These are phyloP conservation scores for Timema cristinae DNA, from an alignment of 2,888 invertebrate genomes.

Conservation along the genomic window DNA sequence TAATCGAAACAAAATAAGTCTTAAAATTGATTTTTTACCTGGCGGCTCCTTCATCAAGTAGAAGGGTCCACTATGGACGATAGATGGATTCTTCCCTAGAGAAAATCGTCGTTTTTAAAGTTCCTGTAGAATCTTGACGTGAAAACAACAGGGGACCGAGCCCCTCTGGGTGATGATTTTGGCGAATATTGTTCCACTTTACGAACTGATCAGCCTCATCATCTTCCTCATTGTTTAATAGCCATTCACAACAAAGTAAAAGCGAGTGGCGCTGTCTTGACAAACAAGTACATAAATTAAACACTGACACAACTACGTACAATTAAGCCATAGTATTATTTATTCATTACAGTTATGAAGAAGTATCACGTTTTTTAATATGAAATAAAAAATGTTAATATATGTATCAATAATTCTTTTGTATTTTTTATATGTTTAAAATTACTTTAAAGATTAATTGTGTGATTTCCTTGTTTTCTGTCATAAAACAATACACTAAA, in stretches of 20 bases:
- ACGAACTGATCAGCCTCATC: slow-evolving; percentile 89
- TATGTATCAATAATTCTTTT: no score
- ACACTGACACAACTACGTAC: no score
- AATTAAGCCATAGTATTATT: no score
- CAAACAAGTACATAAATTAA: no score
- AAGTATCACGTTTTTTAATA: no score
- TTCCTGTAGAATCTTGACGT: slow-evolving; percentile 94
- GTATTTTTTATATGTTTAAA: no score
- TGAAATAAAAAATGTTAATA: no score
- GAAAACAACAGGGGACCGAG: slow-evolving; percentile 93
- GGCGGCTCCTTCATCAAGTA: slow-evolving; percentile 97
- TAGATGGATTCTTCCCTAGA: slow-evolving; percentile 93
- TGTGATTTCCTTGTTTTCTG: no score
- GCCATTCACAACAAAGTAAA: slow-evolving; percentile 21
- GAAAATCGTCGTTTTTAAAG: slow-evolving; percentile 96
- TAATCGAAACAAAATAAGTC: no score
- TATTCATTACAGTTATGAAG: no score
- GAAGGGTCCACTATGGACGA: slow-evolving; percentile 96
- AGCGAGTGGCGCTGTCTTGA: not conserved
- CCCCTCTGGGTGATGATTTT: slow-evolving; percentile 90
- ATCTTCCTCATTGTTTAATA: slow-evolving; percentile 50
- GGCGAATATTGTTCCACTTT: slow-evolving; percentile 93
- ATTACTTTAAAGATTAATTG: no score
- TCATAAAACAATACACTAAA: no score
- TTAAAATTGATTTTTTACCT: slow-evolving; percentile 52